Evolutionary conservation across 2,797 vertebrate genomes (phyloP), one percentile per base, ranked within the genome.

Genomic region (Gobio occitaniae): DNA sequence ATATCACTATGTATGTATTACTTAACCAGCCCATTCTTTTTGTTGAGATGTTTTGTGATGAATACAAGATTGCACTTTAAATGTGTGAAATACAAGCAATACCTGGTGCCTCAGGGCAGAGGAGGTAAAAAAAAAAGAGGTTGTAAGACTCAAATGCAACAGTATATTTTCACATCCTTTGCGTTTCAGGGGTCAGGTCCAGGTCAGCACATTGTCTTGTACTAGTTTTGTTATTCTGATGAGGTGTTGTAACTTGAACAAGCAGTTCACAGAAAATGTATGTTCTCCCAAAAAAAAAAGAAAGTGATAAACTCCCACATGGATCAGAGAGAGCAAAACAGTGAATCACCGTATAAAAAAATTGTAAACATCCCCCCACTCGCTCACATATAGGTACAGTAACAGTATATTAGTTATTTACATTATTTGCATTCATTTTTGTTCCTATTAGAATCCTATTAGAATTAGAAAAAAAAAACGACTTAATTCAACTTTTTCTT

Each of bases 21-120:
- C 44, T 56, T 56, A 48, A 72, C 65, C 16, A 77, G 41, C 44
- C 10, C 9, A 50, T 47, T 71, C 1, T 71, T 50, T 74, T 69
- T 41, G 25, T 56, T 74, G 15, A 19, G 41, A 74, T 65, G 78
- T 48, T 78, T 85, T 86, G 80, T 79, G 56, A 50, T 83, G 6
- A 68, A 79, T 52, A 78, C 4, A 44, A 63, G 16, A n/a, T 77
- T 50, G 32, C 25, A 50, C 38, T 78, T 89, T 65, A 84, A 54
- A 79, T 84, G 61, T n/a, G 54, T 56, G 52, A 44, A 32, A 44
- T 71, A 48, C 25, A 25, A 66, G 21, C 41, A 44, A 44, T 10
- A 44, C 50, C 44, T 50, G 25, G 16, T 78, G 32, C 75, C 48
- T 72, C 25, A 66, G 44, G 66, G 50, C 12, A 59, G 2, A 75